Base-by-base conservation (phyloP, 2,113 vertebrate genomes). In the Acrocephalus arundinaceus region DNA sequence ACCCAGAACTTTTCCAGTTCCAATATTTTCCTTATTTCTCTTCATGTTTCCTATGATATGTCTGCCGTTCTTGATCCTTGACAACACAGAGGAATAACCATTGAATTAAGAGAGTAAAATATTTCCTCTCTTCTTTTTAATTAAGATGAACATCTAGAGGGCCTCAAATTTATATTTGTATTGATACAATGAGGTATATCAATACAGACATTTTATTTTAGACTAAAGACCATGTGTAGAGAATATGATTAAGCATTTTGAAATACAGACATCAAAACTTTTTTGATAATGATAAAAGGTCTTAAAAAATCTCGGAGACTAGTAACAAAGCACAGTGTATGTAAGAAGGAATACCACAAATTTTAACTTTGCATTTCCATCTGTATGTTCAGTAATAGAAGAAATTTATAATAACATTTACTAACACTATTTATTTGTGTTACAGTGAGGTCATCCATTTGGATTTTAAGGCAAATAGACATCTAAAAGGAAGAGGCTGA, bases 371-470 rank as follows among this genome's bases (percentile, higher is more conserved):
- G 79, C 83, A 79, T 93, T 95, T 93, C 87, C 89, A 97, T 95
- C 95, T 90, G 74, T 90, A 94, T 66, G 67, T 93, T 94, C 94
- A 73, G 70, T 96, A 95, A 96, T 95, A 89, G 83, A 89, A 89
- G 35, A 93, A 93, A 95, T 70, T 93, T 72, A 94, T 92, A 93
- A 86, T 88, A 93, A 97, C 92, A 95, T 96, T 96, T 92, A 96
- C 85, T 85, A 94, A 90, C 92, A 94, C 92, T 93, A 92, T 90
- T 94, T 88, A 90, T 91, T 92, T 95, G 90, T 95, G 94, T 94
- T 96, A 95, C 90, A 97, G 85, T 93, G 90, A 96, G 92, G 95
- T 94, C 93, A 96, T 96, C 59, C 68, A 82, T 96, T 86, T 88
- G 65, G 65, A 90, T 96, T 90, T 92, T 94, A 95, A 90, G 83